These are phyloP conservation scores for Benthosema pterotum DNA, from an alignment of 2,797 vertebrate species.

Conservation along the genomic window DNA sequence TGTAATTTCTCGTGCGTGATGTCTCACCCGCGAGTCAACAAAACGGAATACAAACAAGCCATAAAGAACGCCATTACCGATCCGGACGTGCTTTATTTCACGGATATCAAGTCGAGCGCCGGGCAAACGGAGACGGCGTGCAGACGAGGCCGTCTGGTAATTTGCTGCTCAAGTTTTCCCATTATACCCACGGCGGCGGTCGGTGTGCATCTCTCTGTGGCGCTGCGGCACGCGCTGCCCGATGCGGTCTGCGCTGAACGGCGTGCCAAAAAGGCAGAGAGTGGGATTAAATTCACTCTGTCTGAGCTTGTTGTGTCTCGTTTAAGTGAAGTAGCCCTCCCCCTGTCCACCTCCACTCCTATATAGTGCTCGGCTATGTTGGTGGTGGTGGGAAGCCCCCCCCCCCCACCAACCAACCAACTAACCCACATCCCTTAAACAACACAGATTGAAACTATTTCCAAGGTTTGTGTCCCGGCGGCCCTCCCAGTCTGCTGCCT, in stretches of 20 bases:
- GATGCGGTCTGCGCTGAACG: background rate
- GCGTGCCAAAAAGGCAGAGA: slow-evolving; percentile 9
- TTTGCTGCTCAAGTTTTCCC: slow-evolving; percentile 16
- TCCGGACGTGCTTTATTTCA: slow-evolving; percentile 39
- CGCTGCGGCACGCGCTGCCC: background rate
- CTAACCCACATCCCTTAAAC: slow-evolving; percentile 27
- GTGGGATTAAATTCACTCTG: slow-evolving; percentile 9
- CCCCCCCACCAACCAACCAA: too few relatives aligned
- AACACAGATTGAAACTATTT: slow-evolving; percentile 49
- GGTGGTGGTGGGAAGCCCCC: slow-evolving; percentile 31
- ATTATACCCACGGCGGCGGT: slow-evolving; percentile 17
- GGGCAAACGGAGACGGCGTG: slow-evolving; percentile 30
- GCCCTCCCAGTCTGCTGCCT: slow-evolving; percentile 11
- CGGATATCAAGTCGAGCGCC: slow-evolving; percentile 30
- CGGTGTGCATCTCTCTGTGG: slow-evolving; percentile 13
- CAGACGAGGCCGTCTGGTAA: slow-evolving; percentile 12
- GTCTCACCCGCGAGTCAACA: slow-evolving; percentile 36
- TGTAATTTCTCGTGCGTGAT: slow-evolving; percentile 14
- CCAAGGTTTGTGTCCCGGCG: slow-evolving; percentile 13
- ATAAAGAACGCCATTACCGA: slow-evolving; percentile 34
- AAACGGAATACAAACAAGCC: slow-evolving; percentile 12
- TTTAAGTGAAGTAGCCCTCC: slow-evolving; percentile 35
- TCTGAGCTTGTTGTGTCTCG: slow-evolving; percentile 9
- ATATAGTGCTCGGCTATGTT: slow-evolving; percentile 28
- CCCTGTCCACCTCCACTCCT: background rate